A percentile compares a stretch with the other conserved stretches of the same genome.
phyloP scores from a whole-genome alignment of 92 coral and sea anemone species.

The Palythoa grandis region DNA sequence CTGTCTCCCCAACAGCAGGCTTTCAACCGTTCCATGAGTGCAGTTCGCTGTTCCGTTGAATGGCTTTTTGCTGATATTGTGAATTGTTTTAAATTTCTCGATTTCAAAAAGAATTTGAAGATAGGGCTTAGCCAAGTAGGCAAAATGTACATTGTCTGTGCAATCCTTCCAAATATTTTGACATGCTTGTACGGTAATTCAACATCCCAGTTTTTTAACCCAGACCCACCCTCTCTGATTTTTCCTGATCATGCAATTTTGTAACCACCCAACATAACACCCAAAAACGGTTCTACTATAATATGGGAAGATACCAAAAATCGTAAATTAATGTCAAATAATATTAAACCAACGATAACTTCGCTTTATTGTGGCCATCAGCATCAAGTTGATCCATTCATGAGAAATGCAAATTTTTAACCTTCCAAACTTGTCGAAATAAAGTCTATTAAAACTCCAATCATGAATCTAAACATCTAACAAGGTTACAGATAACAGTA shows the following conservation, averaged over 20 bases:
- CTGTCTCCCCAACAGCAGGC: conserved; percentile 3
- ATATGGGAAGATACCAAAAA: not conserved
- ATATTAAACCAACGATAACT: not conserved
- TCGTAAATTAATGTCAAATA: not conserved
- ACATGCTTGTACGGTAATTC: conserved; percentile 15
- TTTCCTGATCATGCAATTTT: not conserved
- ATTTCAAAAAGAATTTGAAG: conserved; percentile 10
- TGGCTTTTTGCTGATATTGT: not conserved
- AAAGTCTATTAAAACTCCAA: too few relatives aligned
- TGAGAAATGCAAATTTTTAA: too few relatives aligned
- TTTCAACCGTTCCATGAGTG: conserved; percentile 23
- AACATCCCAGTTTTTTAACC: not conserved
- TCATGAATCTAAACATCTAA: too few relatives aligned
- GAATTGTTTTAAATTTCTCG: conserved; percentile 14
- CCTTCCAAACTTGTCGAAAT: too few relatives aligned
- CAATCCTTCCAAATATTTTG: not conserved
- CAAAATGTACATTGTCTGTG: conserved; percentile 20
- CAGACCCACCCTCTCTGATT: conserved; percentile 13
- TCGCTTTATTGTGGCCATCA: not conserved
- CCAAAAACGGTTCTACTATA: too few relatives aligned
- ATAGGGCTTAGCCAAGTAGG: not conserved
- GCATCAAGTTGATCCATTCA: too few relatives aligned
- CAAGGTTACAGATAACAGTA: too few relatives aligned
- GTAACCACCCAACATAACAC: too few relatives aligned
- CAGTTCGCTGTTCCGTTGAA: conserved; percentile 7